Base-by-base conservation (phyloP, 2,797 vertebrate species). In the Notolepis coatsorum region DNA sequence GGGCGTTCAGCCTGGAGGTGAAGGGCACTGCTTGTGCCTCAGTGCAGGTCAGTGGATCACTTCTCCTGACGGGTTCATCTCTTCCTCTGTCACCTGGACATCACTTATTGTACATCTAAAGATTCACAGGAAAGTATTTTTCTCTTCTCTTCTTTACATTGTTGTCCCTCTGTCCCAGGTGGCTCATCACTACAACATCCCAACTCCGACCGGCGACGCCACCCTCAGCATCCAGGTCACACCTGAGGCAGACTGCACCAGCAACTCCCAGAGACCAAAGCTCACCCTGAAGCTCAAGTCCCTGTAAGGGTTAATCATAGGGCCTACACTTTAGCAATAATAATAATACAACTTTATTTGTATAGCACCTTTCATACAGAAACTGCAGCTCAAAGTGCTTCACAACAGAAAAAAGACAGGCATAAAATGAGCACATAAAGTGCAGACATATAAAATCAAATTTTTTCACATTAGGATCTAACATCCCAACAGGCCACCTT, bases 1-100 rank as follows among this genome's bases (percentile, higher is more conserved):
- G 65, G 7, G 85, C 73, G 5, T 93, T 91, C 63, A 88, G 21
- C 0, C 58, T 94, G 71, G 79, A 9, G 52, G 91, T 92, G 57
- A 84, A 89, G 2, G 95, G 95, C n/a, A 84, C 27, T 68, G 81
- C 77, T 9, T 95, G 86, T 84, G 89, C 65, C 23, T 83, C 82
- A 35, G 20, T 89, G 13, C 94, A 96, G 95, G 95, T 95, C 38
- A 89, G 89, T 78, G 24, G 20, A 54, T 33, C 20, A 13, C 18
- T n/a, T n/a, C 23, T 49, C 9, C 5, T 10, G n/a, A n/a, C n/a
- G n/a, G n/a, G n/a, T n/a, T n/a, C n/a, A 12, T 23, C 6, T 59
- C 9, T 25, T 13, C 7, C 37, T 53, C 25, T 18, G 7, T 17
- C 1, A 7, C 1, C 17, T 24, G 43, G 8, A 20, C 21, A 5